Evolutionary conservation across 2,113 vertebrate species (phyloP), one percentile per base, ranked within the genome.

Genomic region (Balaeniceps rex): DNA sequence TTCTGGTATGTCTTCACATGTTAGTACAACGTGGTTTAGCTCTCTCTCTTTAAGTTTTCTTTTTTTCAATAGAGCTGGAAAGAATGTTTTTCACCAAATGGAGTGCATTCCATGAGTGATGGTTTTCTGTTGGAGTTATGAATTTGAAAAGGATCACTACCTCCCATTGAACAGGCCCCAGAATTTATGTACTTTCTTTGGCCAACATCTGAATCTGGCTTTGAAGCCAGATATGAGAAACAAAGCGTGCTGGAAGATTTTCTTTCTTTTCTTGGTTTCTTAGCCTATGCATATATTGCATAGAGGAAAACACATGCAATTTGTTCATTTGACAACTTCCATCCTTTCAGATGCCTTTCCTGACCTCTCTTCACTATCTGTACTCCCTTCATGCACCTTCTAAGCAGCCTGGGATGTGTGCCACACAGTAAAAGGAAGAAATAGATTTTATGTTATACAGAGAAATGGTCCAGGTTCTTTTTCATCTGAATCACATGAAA

Each of bases 161-260:
- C 90, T 96, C 93, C 81, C 71, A 61, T 65, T 93, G 72, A 97
- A 97, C 68, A 93, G 63, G 51, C 64, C 84, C 23, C 84, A 87
- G 40, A 94, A 96, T 97, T 97, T 96, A 96, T 97, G 84, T 94
- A 94, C 94, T 96, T 96, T 94, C 54, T 95, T 97, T 97, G 96
- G 95, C 91, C 6, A 47, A 69, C 26, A 54, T 81, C 87, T 68
- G 57, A 88, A 95, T 93, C 58, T 96, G 33, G 12, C 71, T 96
- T 92, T 80, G 82, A 95, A 94, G 94, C 76, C 88, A 93, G 76
- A 87, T 82, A 87, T 38, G 34, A 75, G 86, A 85, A 92, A 84
- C 83, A 93, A 93, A 97, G 31, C 55, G 66, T 89, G 47, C 36
- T 78, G 54, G 71, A 96, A 82, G 22, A 49, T 58, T 95, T 92